Evolutionary conservation across 2,888 invertebrate genomes (phyloP).

Genomic region (Barypeithes pellucidus): DNA sequence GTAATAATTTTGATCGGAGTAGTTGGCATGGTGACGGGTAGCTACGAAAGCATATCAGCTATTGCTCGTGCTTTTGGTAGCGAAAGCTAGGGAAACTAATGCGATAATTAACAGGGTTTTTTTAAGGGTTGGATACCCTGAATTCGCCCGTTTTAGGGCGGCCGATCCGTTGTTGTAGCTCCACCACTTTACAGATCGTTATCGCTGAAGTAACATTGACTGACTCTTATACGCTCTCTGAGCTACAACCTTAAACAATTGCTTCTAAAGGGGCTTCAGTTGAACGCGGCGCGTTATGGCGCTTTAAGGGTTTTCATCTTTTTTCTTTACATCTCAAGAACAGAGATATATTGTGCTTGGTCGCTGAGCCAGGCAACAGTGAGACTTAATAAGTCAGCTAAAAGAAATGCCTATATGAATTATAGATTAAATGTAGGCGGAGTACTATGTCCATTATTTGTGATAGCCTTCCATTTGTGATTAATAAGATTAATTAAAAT

Average conservation of each 20-base stretch:
- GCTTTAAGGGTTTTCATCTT: too few species aligned
- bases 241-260: neutral
- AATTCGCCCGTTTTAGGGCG: conserved; percentile 45
- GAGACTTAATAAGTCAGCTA: neutral
- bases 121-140: conserved; percentile 30
- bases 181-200: conserved; percentile 1
- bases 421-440: neutral
- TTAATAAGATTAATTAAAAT: neutral
- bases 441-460: conserved; percentile 10
- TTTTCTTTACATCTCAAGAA: too few species aligned
- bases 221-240: neutral
- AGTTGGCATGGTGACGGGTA: conserved; percentile 82
- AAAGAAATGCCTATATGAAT: neutral
- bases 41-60: conserved; percentile 80
- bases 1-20: conserved; percentile 80
- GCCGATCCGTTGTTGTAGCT: neutral
- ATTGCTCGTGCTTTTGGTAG: conserved; percentile 67
- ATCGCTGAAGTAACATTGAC: conserved; percentile 21
- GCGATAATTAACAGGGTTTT: conserved; percentile 26
- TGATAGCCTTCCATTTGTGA: conserved; percentile 28
- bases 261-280: neutral
- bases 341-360: too few species aligned
- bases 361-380: neutral
- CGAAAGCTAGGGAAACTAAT: conserved; percentile 36
- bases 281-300: too few species aligned